A percentile compares a stretch with the other conserved stretches of the same genome.
These are phyloP conservation scores for Mastigias papua DNA, from an alignment of 30 jellyfish, hydroid and myxozoan genomes.

Conservation along the genomic window DNA sequence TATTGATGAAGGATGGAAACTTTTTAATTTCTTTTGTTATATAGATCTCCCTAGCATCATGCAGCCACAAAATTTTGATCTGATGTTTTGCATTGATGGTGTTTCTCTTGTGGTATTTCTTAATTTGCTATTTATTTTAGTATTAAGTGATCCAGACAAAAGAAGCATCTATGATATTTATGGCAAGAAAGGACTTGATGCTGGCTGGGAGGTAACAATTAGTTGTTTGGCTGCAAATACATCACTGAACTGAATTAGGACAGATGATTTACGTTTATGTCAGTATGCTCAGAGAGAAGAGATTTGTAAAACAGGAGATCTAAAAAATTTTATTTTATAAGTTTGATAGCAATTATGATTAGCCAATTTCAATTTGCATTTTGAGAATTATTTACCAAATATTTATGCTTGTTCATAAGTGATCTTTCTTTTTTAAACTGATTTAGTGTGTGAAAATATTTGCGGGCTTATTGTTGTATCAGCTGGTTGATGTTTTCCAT, in stretches of 20 bases:
- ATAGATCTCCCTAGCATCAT: background rate
- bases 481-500: background rate
- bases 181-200: slow-evolving; percentile 94
- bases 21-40: background rate
- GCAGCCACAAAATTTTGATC: background rate
- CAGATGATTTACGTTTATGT: no score
- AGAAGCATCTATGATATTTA: slow-evolving; percentile 87
- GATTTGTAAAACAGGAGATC: no score
- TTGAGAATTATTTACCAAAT: no score
- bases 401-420: no score
- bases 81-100: background rate
- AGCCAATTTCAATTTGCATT: no score
- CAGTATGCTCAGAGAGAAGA: no score
- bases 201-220: slow-evolving; percentile 97
- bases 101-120: background rate
- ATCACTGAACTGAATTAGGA: no score
- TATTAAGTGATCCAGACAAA: slow-evolving; percentile 77
- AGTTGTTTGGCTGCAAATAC: background rate
- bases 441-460: no score
- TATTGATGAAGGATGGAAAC: background rate
- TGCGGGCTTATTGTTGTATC: background rate
- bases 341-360: no score
- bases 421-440: no score
- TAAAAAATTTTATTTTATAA: no score
- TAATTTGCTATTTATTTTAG: slow-evolving; percentile 41